Percentiles rank a stretch among this genome's conserved stretches.
Evolutionary conservation across 2,797 vertebrate species (phyloP).

Genomic region (Australoheros facetus): DNA sequence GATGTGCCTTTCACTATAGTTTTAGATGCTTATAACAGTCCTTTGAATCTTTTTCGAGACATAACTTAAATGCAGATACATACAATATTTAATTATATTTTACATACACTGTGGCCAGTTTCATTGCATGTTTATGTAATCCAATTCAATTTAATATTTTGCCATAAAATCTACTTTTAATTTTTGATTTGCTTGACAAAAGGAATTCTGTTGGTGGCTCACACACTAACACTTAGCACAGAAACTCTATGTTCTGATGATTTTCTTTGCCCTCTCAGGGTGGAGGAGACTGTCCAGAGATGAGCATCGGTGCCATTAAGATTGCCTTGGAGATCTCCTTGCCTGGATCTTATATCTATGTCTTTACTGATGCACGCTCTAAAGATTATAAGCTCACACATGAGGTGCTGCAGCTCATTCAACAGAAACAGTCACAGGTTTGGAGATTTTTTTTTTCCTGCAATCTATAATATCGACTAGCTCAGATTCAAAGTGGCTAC

Average conservation of each 20-base stretch:
- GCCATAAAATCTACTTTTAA: background rate
- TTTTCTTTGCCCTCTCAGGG: constrained; percentile 79
- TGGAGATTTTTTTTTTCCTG: background rate
- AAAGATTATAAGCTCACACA: constrained; percentile 95
- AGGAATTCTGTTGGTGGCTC: rapidly evolving
- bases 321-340: constrained; percentile 97
- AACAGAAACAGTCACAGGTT: constrained; percentile 99
- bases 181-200: background rate
- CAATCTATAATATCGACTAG: background rate
- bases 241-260: constrained; percentile 11
- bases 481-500: background rate
- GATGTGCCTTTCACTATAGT: background rate
- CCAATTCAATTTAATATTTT: background rate
- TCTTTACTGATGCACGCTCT: constrained; percentile 97
- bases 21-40: background rate
- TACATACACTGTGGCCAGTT: background rate
- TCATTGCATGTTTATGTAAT: background rate
- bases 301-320: constrained; percentile 99
- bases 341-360: constrained; percentile 96
- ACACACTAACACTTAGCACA: background rate
- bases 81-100: background rate
- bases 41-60: background rate
- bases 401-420: constrained; percentile 96
- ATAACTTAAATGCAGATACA: background rate
- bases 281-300: constrained; percentile 98